Conservation (phyloP, 2,113 vertebrate genomes). For the Zosterops japonicus region DNA sequence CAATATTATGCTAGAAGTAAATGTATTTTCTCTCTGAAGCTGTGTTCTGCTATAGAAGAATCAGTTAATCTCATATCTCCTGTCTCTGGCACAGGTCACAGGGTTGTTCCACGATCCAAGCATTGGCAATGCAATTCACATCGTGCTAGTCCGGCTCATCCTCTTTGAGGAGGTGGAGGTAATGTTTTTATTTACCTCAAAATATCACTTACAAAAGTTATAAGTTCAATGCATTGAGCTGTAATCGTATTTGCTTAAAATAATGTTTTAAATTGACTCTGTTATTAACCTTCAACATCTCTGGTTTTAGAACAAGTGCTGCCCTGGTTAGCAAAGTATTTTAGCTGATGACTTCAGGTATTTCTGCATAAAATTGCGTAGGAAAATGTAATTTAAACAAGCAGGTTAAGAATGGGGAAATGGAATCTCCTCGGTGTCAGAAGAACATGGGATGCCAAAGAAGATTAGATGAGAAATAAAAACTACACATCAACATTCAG, state of each 20-base stretch:
- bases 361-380: background rate
- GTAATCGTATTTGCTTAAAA: background rate
- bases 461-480: background rate
- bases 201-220: background rate
- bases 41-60: background rate
- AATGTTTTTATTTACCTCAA: slow-evolving; percentile 16
- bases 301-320: background rate
- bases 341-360: background rate
- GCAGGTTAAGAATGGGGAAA: background rate
- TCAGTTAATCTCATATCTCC: slow-evolving; percentile 43
- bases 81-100: slow-evolving; percentile 81
- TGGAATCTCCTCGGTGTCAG: background rate
- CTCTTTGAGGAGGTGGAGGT: slow-evolving; percentile 96
- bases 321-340: background rate
- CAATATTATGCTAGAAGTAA: background rate
- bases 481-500: background rate
- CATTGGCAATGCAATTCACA: slow-evolving; percentile 94
- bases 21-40: background rate
- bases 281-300: background rate
- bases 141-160: slow-evolving; percentile 92
- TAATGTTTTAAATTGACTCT: background rate
- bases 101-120: slow-evolving; percentile 94
- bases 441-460: background rate
- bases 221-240: background rate
- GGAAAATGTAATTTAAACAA: background rate